Percentiles rank a stretch among this genome's conserved stretches.
These are phyloP conservation scores for Gasterosteus aculeatus DNA, from an alignment of 2,113 vertebrate species.

Conservation along the genomic window DNA sequence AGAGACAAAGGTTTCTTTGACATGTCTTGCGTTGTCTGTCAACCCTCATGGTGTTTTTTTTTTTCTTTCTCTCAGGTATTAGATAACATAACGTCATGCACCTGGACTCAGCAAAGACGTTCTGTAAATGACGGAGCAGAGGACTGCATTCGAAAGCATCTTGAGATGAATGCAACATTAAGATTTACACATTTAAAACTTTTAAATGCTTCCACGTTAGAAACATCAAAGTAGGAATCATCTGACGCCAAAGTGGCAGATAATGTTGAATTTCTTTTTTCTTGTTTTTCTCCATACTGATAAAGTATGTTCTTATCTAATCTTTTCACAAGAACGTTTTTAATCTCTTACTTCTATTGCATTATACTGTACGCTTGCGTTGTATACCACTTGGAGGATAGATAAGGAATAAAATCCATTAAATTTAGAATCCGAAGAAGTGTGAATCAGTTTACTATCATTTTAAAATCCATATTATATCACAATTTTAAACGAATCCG, in stretches of 20 bases:
- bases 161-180: neutral
- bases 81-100: conserved; percentile 25
- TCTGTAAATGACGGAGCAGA: conserved; percentile 39
- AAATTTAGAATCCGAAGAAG: conserved; percentile 15
- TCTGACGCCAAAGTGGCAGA: conserved; percentile 18
- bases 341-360: conserved; percentile 11
- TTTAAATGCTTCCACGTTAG: conserved; percentile 28
- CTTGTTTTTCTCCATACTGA: conserved; percentile 20
- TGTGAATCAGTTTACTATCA: conserved; percentile 23
- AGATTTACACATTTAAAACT: conserved; percentile 23
- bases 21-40: neutral
- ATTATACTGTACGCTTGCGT: conserved; percentile 31
- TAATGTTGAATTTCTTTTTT: conserved; percentile 31
- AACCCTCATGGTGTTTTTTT: neutral
- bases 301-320: conserved; percentile 16
- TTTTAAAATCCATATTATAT: conserved; percentile 23
- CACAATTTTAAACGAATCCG: conserved; percentile 34
- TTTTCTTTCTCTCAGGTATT: conserved; percentile 70
- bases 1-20: neutral
- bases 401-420: conserved; percentile 16
- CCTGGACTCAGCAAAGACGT: conserved; percentile 8
- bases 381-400: conserved; percentile 29
- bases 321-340: neutral
- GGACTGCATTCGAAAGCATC: conserved; percentile 43
- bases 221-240: conserved; percentile 1